A percentile compares a stretch with the other conserved stretches of the same genome.
These are phyloP conservation scores for Mobula birostris DNA, from an alignment of 2,113 vertebrate species.

Conservation along the genomic window DNA sequence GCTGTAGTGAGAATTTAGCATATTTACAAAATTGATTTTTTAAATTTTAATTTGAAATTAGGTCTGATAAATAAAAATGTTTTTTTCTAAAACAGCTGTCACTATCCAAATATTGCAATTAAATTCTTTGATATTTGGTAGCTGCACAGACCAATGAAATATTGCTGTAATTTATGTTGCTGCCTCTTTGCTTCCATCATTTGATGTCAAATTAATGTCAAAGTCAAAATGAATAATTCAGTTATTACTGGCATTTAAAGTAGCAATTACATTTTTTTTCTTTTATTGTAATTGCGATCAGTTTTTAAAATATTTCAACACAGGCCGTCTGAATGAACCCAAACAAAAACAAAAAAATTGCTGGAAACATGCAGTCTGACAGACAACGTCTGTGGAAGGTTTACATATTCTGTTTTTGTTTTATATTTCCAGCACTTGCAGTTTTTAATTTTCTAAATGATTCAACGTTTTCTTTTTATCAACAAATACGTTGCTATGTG, in stretches of 20 bases:
- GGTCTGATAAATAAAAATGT: not conserved
- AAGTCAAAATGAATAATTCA: constrained; percentile 8
- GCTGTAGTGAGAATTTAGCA: not conserved
- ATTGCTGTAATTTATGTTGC: not conserved
- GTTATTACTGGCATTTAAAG: not conserved
- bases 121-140: not conserved
- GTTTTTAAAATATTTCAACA: not conserved
- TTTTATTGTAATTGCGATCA: not conserved
- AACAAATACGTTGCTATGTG: not conserved
- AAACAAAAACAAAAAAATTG: no score
- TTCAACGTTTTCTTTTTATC: not conserved
- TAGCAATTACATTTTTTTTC: not conserved
- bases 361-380: no score
- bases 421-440: no score
- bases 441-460: not conserved
- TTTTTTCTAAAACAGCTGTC: constrained; percentile 8
- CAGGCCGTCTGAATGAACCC: no score
- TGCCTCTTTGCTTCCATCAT: not conserved
- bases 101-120: not conserved
- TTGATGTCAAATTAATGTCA: not conserved
- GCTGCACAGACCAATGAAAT: not conserved
- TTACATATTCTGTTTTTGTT: no score
- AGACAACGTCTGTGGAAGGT: no score
- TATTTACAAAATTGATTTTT: not conserved
- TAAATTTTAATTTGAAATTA: not conserved